These are phyloP conservation scores for Chrysomela aeneicollis DNA, from an alignment of 2,888 invertebrate species.

Conservation along the genomic window DNA sequence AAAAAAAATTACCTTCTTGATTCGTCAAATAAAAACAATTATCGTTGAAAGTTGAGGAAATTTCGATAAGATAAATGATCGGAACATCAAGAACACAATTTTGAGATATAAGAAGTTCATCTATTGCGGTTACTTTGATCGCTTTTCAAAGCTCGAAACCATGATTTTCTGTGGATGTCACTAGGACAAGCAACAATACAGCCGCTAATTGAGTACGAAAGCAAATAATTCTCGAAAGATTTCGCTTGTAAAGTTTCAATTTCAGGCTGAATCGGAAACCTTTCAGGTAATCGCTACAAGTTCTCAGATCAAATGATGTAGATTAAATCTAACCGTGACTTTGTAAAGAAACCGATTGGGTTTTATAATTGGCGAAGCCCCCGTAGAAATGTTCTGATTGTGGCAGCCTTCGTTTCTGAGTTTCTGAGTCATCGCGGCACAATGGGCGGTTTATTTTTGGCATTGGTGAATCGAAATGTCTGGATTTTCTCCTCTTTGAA, in stretches of 20 bases:
- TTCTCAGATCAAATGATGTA: slow-evolving; percentile 55
- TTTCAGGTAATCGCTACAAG: slow-evolving; percentile 57
- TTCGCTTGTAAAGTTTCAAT: slow-evolving; percentile 54
- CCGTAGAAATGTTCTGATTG: slow-evolving; percentile 34
- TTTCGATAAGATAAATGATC: too few relatives aligned
- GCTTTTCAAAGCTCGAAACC: not conserved
- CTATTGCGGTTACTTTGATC: not conserved
- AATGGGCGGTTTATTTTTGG: not conserved
- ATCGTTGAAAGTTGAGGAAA: too few relatives aligned
- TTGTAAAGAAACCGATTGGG: slow-evolving; percentile 54
- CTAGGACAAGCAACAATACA: slow-evolving; percentile 29
- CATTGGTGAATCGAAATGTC: not conserved
- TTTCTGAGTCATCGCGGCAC: not conserved
- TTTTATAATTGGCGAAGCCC: slow-evolving; percentile 58
- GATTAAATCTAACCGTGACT: slow-evolving; percentile 55
- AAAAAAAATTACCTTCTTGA: too few relatives aligned
- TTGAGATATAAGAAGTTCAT: too few relatives aligned
- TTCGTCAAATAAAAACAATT: too few relatives aligned
- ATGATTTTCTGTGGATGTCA: slow-evolving; percentile 41
- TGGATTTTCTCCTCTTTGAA: not conserved
- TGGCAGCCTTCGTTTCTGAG: slow-evolving; percentile 18
- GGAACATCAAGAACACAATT: too few relatives aligned
- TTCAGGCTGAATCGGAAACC: slow-evolving; percentile 56
- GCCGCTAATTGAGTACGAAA: slow-evolving; percentile 52
- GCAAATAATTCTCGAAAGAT: slow-evolving; percentile 53